Base-by-base conservation (phyloP, 2,888 invertebrate species). In the Diaprepes abbreviatus region DNA sequence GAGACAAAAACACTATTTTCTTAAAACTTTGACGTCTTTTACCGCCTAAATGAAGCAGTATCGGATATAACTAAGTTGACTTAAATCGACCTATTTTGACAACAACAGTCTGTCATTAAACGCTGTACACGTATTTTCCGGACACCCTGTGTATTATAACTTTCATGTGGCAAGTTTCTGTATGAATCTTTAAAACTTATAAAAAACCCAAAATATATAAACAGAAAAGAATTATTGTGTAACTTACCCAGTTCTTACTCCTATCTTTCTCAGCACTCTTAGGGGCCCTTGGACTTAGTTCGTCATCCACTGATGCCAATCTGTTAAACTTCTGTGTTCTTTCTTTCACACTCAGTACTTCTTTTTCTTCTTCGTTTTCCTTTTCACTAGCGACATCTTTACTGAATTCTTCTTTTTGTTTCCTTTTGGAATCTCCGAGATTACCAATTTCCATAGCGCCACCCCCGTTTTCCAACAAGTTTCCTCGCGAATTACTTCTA, bases 311-410 rank as follows among this genome's bases (percentile, higher is more conserved):
- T 0, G 94, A 95, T 60, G 95, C 95, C 89, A 96, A 90, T 76
- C 93, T 89, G 84, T 97, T 96, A 83, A 97, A 95, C 85, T 95
- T 95, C 85, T 94, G 93, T 79, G 94, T 95, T 70, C 95, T 89
- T 83, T 97, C 97, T 81, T 94, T 95, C 7, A 97, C 97, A 78
- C 95, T 96, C n/a, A 71, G 6, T 73, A 96, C 90, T 78, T 90
- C 88, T 76, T 89, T 89, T 77, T 90, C 90, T 70, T 85, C 86
- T 19, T 86, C 87, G 16, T 24, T 50, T 28, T 50, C 48, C 5
- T 28, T 28, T 9, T 4, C 40, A 19, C 9, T 2, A 43, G 14
- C 19, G 55, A 52, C 36, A 68, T 54, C 40, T 78, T 17, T 14
- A 50, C 28, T 12, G 1, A 5, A 28, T 12, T n/a, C 9, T 54